Percentiles rank a stretch among this genome's conserved stretches.
phyloP scores from a whole-genome alignment of 2,113 vertebrate species.

The Scortum barcoo region DNA sequence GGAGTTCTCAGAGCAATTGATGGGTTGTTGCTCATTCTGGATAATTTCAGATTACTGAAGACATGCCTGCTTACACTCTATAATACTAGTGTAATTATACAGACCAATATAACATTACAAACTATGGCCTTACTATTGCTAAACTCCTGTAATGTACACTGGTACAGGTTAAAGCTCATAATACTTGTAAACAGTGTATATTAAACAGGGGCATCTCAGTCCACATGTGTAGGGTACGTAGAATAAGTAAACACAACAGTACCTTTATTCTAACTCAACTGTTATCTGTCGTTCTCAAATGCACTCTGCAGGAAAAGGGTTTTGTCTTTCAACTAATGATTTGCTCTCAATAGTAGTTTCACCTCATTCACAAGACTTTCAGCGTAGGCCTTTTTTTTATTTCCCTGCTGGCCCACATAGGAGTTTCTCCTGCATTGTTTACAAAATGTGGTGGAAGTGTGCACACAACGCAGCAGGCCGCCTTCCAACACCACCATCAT shows the following conservation, averaged over 20 bases:
- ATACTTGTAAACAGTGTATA: too few species aligned
- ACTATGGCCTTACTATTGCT: not conserved
- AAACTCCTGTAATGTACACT: not conserved
- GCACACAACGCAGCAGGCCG: not conserved
- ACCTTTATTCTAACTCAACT: not conserved
- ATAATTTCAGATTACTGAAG: not conserved
- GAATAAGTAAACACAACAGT: not conserved
- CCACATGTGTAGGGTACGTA: not conserved
- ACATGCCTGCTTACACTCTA: not conserved
- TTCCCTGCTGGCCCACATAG: not conserved
- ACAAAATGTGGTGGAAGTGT: constrained; percentile 2
- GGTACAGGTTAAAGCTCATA: not conserved
- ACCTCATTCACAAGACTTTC: not conserved
- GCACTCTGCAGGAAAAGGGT: not conserved
- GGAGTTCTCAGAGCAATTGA: not conserved
- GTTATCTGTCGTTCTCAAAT: not conserved
- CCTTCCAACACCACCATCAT: constrained; percentile 25
- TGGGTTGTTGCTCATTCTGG: not conserved
- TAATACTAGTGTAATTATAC: too few species aligned
- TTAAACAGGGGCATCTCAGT: not conserved
- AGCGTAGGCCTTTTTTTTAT: not conserved
- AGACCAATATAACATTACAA: not conserved
- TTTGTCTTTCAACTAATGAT: not conserved
- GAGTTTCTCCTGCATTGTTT: not conserved
- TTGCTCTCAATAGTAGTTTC: not conserved